These are phyloP conservation scores for Camelus dromedarius DNA, from an alignment of 2,113 vertebrate species.

Conservation along the genomic window DNA sequence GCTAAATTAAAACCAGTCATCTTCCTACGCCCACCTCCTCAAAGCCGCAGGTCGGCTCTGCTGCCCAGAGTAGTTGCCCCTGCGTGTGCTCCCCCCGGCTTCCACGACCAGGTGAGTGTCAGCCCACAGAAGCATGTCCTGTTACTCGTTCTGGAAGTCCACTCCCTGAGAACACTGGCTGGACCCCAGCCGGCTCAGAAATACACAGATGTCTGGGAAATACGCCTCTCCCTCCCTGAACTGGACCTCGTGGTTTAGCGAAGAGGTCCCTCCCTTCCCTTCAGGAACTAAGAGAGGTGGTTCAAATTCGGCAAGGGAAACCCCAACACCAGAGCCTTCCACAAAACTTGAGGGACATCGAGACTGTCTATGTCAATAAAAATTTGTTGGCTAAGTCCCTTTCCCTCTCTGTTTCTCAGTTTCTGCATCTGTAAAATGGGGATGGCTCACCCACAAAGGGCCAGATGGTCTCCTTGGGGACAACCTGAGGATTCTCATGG, in stretches of 20 bases:
- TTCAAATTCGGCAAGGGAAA: neutral
- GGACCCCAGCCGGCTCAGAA: neutral
- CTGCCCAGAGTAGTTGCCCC: neutral
- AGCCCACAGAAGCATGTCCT: neutral
- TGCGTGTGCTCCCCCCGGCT: neutral
- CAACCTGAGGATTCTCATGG: neutral
- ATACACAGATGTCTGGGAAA: neutral
- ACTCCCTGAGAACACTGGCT: neutral
- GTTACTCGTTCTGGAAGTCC: neutral
- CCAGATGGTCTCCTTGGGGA: neutral
- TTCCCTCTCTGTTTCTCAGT: neutral
- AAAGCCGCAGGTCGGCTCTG: rapidly evolving
- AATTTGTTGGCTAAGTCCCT: too few species aligned
- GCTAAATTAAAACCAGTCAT: neutral
- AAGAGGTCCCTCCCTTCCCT: neutral
- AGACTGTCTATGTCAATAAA: rapidly evolving
- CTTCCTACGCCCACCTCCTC: neutral
- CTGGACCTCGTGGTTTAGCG: neutral
- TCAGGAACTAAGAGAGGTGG: neutral
- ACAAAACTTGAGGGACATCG: rapidly evolving
- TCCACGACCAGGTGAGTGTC: neutral
- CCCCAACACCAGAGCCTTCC: neutral
- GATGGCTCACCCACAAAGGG: neutral
- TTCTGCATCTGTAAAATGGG: neutral
- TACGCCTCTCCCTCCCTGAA: neutral